These are phyloP conservation scores for Baryphthengus martii DNA, from an alignment of 2,113 vertebrate species.

Conservation along the genomic window DNA sequence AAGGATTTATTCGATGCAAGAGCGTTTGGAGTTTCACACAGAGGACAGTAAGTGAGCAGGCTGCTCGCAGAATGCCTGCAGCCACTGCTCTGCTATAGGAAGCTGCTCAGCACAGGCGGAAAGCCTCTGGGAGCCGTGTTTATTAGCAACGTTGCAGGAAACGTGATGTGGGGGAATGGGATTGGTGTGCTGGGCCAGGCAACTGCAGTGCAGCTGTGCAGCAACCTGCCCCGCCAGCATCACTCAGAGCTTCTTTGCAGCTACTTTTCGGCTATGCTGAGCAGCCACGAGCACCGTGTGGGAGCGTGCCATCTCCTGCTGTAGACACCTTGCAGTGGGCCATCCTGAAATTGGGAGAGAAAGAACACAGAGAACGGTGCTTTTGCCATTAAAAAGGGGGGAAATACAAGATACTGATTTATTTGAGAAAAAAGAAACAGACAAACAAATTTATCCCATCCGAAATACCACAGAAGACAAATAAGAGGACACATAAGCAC, in stretches of 20 bases:
- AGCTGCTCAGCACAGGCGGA: background rate
- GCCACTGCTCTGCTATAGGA: background rate
- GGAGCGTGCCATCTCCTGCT: background rate
- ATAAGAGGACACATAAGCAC: background rate
- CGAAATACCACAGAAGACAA: background rate
- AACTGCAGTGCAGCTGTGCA: background rate
- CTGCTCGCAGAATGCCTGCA: background rate
- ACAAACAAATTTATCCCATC: background rate
- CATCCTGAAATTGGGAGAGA: background rate
- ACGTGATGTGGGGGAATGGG: background rate
- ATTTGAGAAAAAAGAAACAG: background rate
- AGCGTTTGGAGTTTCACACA: background rate
- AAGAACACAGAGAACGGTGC: background rate
- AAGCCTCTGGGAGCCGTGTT: background rate
- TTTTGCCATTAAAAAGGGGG: background rate
- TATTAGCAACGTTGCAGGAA: background rate
- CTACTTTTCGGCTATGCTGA: background rate
- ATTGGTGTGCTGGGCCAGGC: background rate
- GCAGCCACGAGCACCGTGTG: fast-evolving
- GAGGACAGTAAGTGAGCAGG: background rate
- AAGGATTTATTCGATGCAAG: background rate
- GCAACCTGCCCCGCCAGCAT: background rate
- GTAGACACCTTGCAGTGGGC: background rate
- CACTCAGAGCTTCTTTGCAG: fast-evolving
- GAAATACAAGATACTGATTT: background rate